Base-by-base conservation (phyloP, 1,140 invertebrate genomes). In the Sycophila sp. region DNA sequence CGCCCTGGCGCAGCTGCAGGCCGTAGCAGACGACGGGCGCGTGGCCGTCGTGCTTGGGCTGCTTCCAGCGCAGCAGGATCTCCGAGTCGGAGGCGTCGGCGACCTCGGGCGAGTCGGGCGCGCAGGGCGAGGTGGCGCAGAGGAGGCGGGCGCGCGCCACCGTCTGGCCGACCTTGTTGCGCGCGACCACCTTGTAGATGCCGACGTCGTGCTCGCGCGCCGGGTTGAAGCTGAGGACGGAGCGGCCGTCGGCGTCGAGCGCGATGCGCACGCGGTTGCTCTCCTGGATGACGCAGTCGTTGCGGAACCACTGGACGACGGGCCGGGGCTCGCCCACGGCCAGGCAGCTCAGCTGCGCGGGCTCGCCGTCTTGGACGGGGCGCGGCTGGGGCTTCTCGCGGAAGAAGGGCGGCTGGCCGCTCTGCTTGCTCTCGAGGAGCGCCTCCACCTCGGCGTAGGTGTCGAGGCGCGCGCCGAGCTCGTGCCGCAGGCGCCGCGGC, bases 271-370 rank as follows among this genome's bases (percentile, higher is more conserved):
- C 89, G 60, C 94, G 87, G 71, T 92, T 91, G 28, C 90, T 92
- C 81, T 96, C 94, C 4, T 91, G 90, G 4, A 96, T 83, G 38
- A 96, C 93, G 78, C 94, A 89, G 78, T 97, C 95, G 80, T 96
- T 96, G 85, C 94, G 96, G 85, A 95, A 99, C 97, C 98, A 99
- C 74, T 97, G 94, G n/a, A 99, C 91, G 47, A 89, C 85, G 0
- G 97, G 96, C 77, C 92, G 91, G 0, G 97, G 97, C 77, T 95
- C 93, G 0, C 96, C 96, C 5, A 96, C 93, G 2, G 95, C 94
- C 56, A 92, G 91, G 84, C 96, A 98, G 10, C 90, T 89, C 6
- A 98, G 85, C 71, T 93, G 91, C 1, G 94, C 91, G 11, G 90
- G 89, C 76, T 94, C 91, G 15, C 93, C 94, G 63, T 94, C 92